phyloP scores from a whole-genome alignment of 1,140 invertebrate genomes.

The Anastrepha ludens region DNA sequence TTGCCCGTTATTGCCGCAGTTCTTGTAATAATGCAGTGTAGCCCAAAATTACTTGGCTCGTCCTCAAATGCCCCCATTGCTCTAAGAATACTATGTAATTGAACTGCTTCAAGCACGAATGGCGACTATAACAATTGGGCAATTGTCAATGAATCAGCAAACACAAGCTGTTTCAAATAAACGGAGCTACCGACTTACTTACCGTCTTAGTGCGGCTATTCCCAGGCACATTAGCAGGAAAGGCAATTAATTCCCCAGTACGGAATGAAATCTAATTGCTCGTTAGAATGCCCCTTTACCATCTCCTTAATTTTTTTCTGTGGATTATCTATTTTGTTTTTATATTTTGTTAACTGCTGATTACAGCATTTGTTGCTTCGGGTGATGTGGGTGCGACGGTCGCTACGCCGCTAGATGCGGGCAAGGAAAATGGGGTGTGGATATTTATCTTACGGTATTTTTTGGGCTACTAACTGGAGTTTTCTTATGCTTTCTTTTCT shows the following conservation, averaged over 20 bases:
- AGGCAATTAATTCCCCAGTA: slow-evolving; percentile 64
- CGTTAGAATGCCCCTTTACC: slow-evolving; percentile 65
- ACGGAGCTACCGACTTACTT: background rate
- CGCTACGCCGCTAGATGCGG: background rate
- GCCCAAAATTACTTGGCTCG: background rate
- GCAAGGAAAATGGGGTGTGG: background rate
- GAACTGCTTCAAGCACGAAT: background rate
- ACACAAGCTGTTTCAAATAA: slow-evolving; percentile 49
- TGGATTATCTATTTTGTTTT: slow-evolving; percentile 59
- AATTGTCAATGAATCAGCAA: slow-evolving; percentile 55
- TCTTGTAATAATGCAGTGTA: background rate
- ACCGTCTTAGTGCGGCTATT: background rate
- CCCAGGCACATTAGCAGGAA: slow-evolving; percentile 20
- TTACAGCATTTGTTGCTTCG: slow-evolving; percentile 71
- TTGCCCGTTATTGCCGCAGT: slow-evolving; percentile 58
- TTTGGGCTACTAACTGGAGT: background rate
- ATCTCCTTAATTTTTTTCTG: slow-evolving; percentile 41
- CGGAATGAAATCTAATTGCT: slow-evolving; percentile 75
- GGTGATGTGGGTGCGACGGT: slow-evolving; percentile 32
- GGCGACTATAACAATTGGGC: slow-evolving; percentile 36
- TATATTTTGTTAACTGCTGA: slow-evolving; percentile 74
- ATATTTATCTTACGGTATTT: slow-evolving; percentile 40
- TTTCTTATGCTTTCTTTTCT: slow-evolving; percentile 2
- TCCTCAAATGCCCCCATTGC: background rate
- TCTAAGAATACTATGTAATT: background rate